A percentile compares a stretch with the other conserved stretches of the same genome.
Evolutionary conservation across 2,797 vertebrate species (phyloP).

Genomic region (Nannoperca australis): DNA sequence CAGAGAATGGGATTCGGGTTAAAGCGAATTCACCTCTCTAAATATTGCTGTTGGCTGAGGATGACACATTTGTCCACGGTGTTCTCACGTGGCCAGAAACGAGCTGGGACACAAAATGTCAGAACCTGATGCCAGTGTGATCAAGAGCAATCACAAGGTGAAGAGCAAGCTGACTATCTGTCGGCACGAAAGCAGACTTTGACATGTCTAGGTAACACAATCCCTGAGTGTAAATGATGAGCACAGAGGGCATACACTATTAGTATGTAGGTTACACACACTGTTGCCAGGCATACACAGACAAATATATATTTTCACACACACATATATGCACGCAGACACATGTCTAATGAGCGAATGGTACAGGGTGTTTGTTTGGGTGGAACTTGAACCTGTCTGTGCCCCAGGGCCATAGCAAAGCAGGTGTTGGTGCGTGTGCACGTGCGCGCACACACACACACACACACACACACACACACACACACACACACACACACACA

Average conservation of each 20-base stretch:
- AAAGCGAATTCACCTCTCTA: constrained; percentile 75
- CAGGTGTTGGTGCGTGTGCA: constrained; percentile 72
- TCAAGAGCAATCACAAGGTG: constrained; percentile 71
- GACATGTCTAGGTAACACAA: constrained; percentile 78
- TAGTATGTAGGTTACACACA: constrained; percentile 62
- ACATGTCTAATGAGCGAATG: constrained; percentile 59
- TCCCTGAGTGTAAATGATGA: constrained; percentile 71
- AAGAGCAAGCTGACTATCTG: constrained; percentile 62
- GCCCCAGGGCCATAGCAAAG: constrained; percentile 73
- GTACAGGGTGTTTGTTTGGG: constrained; percentile 78
- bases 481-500: constrained; percentile 36
- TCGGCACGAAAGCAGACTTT: constrained; percentile 71
- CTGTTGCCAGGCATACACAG: constrained; percentile 46
- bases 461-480: constrained; percentile 27
- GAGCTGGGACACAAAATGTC: constrained; percentile 63
- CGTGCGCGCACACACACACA: constrained; percentile 3
- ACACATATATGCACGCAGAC: constrained; percentile 9
- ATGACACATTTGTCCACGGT: constrained; percentile 57
- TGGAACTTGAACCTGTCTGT: constrained; percentile 82
- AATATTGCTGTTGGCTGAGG: constrained; percentile 76
- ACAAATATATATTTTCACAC: constrained; percentile 40
- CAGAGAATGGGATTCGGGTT: constrained; percentile 59
- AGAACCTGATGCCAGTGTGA: constrained; percentile 71
- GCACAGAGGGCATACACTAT: constrained; percentile 56
- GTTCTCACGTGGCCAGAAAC: constrained; percentile 69